phyloP scores from a whole-genome alignment of 2,113 vertebrate species.

The Oncorhynchus keta region DNA sequence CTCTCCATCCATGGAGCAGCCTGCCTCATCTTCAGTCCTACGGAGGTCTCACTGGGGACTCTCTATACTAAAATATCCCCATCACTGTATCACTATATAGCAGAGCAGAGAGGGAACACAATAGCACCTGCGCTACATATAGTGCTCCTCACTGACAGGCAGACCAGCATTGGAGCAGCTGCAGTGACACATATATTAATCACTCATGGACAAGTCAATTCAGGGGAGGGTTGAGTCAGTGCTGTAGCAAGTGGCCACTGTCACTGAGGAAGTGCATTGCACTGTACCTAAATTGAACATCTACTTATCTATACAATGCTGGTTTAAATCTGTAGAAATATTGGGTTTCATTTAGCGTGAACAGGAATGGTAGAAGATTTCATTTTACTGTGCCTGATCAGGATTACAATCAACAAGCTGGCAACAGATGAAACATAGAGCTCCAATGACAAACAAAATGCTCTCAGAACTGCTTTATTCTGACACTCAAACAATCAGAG shows the following conservation, averaged over 20 bases:
- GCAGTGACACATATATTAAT: conserved; percentile 58
- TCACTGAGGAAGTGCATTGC: too few species aligned
- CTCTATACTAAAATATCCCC: conserved; percentile 54
- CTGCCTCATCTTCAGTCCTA: conserved; percentile 32
- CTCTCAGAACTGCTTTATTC: conserved; percentile 72
- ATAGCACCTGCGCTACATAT: conserved; percentile 45
- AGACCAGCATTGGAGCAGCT: conserved; percentile 35
- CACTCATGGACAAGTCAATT: conserved; percentile 30
- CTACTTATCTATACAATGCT: too few species aligned
- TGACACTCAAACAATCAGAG: conserved; percentile 71
- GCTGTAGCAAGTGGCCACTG: too few species aligned
- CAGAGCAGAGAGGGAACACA: conserved; percentile 49
- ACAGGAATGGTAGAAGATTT: neutral
- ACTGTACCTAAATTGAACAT: too few species aligned
- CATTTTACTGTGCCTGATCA: too few species aligned
- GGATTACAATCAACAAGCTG: neutral
- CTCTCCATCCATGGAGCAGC: neutral
- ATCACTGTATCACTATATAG: conserved; percentile 20
- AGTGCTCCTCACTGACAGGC: conserved; percentile 52
- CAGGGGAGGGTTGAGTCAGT: neutral
- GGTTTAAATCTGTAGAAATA: too few species aligned
- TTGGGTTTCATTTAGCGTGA: too few species aligned
- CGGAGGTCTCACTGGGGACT: conserved; percentile 49
- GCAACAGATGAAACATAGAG: neutral
- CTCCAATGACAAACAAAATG: conserved; percentile 45